A percentile compares a stretch with the other conserved stretches of the same genome.
phyloP scores from a whole-genome alignment of 2,797 vertebrate species.

The Anas georgica region DNA sequence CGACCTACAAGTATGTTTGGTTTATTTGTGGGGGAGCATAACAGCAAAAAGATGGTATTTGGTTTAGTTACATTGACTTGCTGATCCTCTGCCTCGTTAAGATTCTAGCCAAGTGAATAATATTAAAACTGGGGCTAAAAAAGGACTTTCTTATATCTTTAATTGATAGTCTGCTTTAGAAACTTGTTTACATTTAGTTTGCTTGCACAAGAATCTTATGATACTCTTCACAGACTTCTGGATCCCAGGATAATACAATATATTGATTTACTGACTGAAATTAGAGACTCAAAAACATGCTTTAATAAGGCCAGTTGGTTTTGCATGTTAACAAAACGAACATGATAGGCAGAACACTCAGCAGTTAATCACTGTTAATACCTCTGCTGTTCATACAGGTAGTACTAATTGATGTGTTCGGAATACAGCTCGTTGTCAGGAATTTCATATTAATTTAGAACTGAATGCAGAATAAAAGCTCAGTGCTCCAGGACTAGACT shows the following conservation, averaged over 20 bases:
- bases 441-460: conserved; percentile 5
- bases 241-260: conserved; percentile 45
- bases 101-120: not conserved
- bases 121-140: not conserved
- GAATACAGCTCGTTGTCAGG: not conserved
- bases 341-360: conserved; percentile 66
- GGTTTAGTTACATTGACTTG: not conserved
- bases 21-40: not conserved
- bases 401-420: conserved; percentile 40
- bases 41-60: not conserved
- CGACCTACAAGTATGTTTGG: not conserved
- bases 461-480: not conserved
- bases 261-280: conserved; percentile 66
- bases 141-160: conserved; percentile 8
- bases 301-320: conserved; percentile 67
- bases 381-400: conserved; percentile 53
- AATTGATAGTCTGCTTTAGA: conserved; percentile 30
- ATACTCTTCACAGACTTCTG: not conserved
- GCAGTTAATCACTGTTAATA: conserved; percentile 67
- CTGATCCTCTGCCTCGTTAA: not conserved
- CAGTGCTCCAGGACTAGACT: not conserved
- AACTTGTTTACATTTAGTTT: conserved; percentile 38
- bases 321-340: conserved; percentile 67
- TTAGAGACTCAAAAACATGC: conserved; percentile 48
- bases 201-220: not conserved